Base-by-base conservation (phyloP, 2,888 invertebrate genomes). In the Ferrisia virgata region DNA sequence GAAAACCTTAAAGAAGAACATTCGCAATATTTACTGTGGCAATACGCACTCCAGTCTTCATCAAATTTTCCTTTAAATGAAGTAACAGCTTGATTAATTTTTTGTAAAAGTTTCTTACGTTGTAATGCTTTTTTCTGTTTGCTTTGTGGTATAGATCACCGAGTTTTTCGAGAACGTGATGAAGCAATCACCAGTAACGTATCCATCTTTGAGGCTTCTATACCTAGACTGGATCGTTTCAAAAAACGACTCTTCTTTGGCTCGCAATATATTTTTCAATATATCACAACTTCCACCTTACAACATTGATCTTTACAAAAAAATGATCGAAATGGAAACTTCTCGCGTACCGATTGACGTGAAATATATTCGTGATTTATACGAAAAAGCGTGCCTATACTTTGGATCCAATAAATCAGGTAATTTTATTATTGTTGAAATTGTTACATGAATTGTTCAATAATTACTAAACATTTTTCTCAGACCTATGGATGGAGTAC, bases 401-500 rank as follows among this genome's bases (percentile, higher is more conserved):
- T 83, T 83, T 31, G 83, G 83, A n/a, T 83, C 83, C 18, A 28
- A 25, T 22, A 69, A 76, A 31, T 31, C 72, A 69, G 83, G 83
- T 83, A 40, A 11, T 5, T 36, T 25, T 13, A 5, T 25, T 28
- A 13, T 47, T 28, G 40, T 13, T 43, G 4, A 28, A 28, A 72
- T 28, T 2, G 31, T 33, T 11, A 18, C 2, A 40, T n/a, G n/a
- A 79, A 79, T 47, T 0, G 5, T 18, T n/a, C n/a, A 81, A 58
- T 11, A 33, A 31, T 33, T 13, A 6, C 39, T 78, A 15, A n/a
- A 58, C 39, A 43, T 85, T 84, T 82, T 47, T 86, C 86, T 28
- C 85, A 4, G 91, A 92, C 85, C 89, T 95, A 18, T 96, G 95
- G 95, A 90, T 93, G 86, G 91, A 94, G 86, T 93, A 92, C 87